Evolutionary conservation across 2,797 vertebrate species (phyloP).

Genomic region (Echeneis naucrates): DNA sequence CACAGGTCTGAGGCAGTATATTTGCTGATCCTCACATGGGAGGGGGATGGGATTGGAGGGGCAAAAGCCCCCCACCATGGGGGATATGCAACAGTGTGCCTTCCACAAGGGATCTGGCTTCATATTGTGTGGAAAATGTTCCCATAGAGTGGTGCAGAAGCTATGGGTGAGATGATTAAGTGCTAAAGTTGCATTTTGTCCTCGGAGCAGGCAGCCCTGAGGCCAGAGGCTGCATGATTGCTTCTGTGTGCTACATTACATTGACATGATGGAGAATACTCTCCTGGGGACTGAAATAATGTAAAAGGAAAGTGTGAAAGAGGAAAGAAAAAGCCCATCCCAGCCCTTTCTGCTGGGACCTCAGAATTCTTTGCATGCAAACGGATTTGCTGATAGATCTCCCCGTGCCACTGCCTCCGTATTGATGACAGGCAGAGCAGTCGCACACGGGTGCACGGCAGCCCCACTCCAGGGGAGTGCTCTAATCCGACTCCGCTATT

Average conservation of each 20-base stretch:
- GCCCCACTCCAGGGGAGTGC: constrained; percentile 73
- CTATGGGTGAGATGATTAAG: constrained; percentile 80
- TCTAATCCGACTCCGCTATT: constrained; percentile 82
- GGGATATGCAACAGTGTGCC: constrained; percentile 53
- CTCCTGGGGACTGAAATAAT: constrained; percentile 84
- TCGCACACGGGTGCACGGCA: constrained; percentile 69
- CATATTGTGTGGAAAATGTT: constrained; percentile 74
- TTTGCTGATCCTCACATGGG: constrained; percentile 58
- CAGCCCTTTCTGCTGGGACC: constrained; percentile 74
- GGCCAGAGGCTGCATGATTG: constrained; percentile 81
- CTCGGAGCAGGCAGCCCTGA: constrained; percentile 73
- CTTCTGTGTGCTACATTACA: constrained; percentile 84
- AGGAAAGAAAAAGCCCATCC: constrained; percentile 49
- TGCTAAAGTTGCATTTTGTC: constrained; percentile 81
- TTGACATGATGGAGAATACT: constrained; percentile 84
- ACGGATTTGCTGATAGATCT: constrained; percentile 82
- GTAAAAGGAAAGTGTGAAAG: constrained; percentile 77
- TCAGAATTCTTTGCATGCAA: constrained; percentile 75
- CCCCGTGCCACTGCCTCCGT: constrained; percentile 66
- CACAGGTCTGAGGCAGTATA: constrained; percentile 47
- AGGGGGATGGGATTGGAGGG: constrained; percentile 32
- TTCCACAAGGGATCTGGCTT: constrained; percentile 69
- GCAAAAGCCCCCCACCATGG: constrained; percentile 35
- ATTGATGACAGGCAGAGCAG: constrained; percentile 82
- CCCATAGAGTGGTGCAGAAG: constrained; percentile 62